A percentile compares a stretch with the other conserved stretches of the same genome.
Evolutionary conservation across 2,113 vertebrate genomes (phyloP).

Genomic region (Scolopax mira): DNA sequence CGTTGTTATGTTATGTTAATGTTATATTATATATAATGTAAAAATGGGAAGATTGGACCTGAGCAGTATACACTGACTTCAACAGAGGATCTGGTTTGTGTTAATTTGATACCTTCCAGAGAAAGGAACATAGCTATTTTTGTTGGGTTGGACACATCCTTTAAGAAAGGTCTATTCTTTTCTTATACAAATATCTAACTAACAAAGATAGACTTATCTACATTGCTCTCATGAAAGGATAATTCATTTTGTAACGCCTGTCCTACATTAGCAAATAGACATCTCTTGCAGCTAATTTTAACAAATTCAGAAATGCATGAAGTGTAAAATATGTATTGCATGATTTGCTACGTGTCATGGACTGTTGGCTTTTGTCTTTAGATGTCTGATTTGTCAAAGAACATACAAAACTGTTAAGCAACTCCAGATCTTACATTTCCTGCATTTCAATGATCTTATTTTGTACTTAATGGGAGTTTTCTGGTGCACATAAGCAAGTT

Average conservation of each 20-base stretch:
- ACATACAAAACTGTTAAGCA: neutral
- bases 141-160: neutral
- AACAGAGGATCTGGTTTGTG: neutral
- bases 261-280: neutral
- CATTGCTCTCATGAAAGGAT: slow-evolving; percentile 3
- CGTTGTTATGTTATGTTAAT: neutral
- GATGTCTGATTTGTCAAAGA: neutral
- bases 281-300: slow-evolving; percentile 37
- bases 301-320: neutral
- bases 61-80: neutral
- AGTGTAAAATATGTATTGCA: neutral
- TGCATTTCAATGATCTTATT: neutral
- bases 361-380: neutral
- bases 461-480: neutral
- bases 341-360: neutral
- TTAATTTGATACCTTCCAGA: neutral
- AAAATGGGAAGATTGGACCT: neutral
- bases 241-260: neutral
- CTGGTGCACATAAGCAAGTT: neutral
- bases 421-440: neutral
- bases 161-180: neutral
- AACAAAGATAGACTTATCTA: neutral
- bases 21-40: neutral
- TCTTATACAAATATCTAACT: neutral
- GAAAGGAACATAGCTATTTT: slow-evolving; percentile 8